A percentile compares a stretch with the other conserved stretches of the same genome.
These are phyloP conservation scores for Nemotelus pantherinus DNA, from an alignment of 2,888 invertebrate genomes.

Conservation along the genomic window DNA sequence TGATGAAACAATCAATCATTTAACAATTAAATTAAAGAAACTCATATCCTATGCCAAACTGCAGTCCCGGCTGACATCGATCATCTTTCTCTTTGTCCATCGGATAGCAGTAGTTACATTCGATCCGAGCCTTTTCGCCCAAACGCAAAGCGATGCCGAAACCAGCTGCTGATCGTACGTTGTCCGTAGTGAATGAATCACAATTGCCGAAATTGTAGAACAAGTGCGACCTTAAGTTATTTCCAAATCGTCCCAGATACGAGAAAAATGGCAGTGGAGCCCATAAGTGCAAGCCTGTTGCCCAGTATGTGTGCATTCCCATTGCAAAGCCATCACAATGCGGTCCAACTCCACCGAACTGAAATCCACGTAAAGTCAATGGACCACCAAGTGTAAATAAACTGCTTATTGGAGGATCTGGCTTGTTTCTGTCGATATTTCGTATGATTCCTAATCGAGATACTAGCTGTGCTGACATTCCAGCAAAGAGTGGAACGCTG, in stretches of 20 bases:
- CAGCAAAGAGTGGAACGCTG: conserved; percentile 71
- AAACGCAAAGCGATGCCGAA: conserved; percentile 87
- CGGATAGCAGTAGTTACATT: conserved; percentile 94
- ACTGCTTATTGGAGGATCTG: conserved; percentile 61
- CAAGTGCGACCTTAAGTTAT: conserved; percentile 86
- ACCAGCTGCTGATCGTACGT: conserved; percentile 80
- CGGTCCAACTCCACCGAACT: conserved; percentile 86
- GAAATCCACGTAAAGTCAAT: conserved; percentile 86
- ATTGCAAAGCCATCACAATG: conserved; percentile 79
- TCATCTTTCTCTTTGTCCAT: conserved; percentile 74
- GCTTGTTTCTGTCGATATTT: conserved; percentile 57
- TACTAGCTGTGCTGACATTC: conserved; percentile 61
- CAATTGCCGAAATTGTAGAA: conserved; percentile 91
- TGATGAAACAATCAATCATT: no score
- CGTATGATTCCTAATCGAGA: conserved; percentile 60
- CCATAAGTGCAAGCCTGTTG: conserved; percentile 87
- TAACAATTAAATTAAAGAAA: conserved; percentile 70
- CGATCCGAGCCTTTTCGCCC: conserved; percentile 87
- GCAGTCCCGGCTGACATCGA: conserved; percentile 74
- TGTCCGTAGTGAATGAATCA: conserved; percentile 65
- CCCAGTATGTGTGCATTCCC: conserved; percentile 86
- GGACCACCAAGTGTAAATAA: conserved; percentile 79
- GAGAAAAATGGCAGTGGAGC: conserved; percentile 91
- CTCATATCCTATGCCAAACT: conserved; percentile 85
- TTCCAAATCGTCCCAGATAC: conserved; percentile 80